Base-by-base conservation (phyloP, 2,888 invertebrate species). In the Lutraria lutraria region DNA sequence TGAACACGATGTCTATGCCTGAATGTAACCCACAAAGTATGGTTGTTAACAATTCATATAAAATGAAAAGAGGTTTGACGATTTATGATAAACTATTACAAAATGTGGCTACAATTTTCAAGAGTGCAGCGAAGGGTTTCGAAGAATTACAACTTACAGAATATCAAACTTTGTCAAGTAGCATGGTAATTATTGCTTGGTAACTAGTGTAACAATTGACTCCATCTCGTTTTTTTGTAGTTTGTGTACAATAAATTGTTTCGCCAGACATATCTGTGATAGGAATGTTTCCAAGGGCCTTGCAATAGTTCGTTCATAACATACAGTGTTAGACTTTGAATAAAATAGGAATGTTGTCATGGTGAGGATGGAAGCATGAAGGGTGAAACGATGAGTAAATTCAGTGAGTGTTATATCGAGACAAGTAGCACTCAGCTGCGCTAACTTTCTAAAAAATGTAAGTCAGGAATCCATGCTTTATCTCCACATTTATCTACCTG, bases 261-360 rank as follows among this genome's bases (percentile, higher is more conserved):
- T 76, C 76, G 31, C 25, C 76, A 76, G 34, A 13, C 19, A 16
- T 31, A 31, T 31, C 76, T 16, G 15, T 34, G 16, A 76, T 76
- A 6, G 29, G 31, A 76, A 0, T 21, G 15, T 10, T 31, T 6
- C 31, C 16, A 1, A 34, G 31, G 34, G 31, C 34, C 76, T 34
- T 31, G 31, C 10, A 31, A 76, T 4, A 76, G 16, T 34, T 76
- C 31, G 29, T 31, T 76, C 34, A 34, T 76, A 34, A 31, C 76
- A 34, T 12, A 34, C 76, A 31, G 34, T 16, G 8, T 34, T 76
- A 72, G 31, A 10, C 76, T 31, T 31, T 31, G 31, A 16, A 76
- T 15, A 31, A 10, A 76, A 34, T 76, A 31, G 25, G 76, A 76
- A 76, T 31, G 76, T 76, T 76, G 76, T 31, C 34, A 76, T 76